Percentiles rank a stretch among this genome's conserved stretches.
phyloP scores from a whole-genome alignment of 2,113 vertebrate genomes.

The Ceratotherium simum region DNA sequence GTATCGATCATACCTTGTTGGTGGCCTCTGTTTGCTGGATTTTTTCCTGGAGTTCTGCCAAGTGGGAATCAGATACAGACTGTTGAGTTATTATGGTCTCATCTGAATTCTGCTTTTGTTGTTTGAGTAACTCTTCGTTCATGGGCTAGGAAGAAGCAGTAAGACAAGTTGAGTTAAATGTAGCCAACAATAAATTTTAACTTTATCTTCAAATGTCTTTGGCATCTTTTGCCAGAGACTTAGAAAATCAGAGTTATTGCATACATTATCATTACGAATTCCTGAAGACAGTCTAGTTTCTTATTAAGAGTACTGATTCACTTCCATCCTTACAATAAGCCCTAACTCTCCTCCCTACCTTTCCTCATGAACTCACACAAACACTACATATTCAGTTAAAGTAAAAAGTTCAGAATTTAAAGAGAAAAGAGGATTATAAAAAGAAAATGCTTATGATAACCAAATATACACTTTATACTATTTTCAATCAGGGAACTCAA shows the following conservation, averaged over 20 bases:
- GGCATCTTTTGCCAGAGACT: constrained; percentile 15
- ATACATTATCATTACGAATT: neutral
- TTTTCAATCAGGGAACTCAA: constrained; percentile 30
- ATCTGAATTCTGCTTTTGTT: constrained; percentile 81
- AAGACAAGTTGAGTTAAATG: constrained; percentile 26
- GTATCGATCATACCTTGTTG: constrained; percentile 90
- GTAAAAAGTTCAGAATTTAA: neutral
- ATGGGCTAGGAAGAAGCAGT: constrained; percentile 63
- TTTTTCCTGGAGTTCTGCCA: constrained; percentile 90
- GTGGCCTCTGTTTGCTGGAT: constrained; percentile 89
- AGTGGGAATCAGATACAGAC: constrained; percentile 82
- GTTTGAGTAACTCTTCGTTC: constrained; percentile 77
- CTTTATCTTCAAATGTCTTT: neutral
- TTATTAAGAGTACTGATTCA: neutral
- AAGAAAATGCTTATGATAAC: neutral
- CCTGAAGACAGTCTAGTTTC: neutral
- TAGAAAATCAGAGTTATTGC: neutral
- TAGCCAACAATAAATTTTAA: neutral
- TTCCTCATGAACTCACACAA: neutral
- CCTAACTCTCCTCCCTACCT: too few species aligned
- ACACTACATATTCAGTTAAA: neutral
- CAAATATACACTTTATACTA: constrained; percentile 17
- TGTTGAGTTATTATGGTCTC: constrained; percentile 77
- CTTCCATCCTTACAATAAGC: neutral
- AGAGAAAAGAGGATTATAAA: neutral